These are phyloP conservation scores for Oreochromis niloticus DNA, from an alignment of 2,113 vertebrate species.

Conservation along the genomic window DNA sequence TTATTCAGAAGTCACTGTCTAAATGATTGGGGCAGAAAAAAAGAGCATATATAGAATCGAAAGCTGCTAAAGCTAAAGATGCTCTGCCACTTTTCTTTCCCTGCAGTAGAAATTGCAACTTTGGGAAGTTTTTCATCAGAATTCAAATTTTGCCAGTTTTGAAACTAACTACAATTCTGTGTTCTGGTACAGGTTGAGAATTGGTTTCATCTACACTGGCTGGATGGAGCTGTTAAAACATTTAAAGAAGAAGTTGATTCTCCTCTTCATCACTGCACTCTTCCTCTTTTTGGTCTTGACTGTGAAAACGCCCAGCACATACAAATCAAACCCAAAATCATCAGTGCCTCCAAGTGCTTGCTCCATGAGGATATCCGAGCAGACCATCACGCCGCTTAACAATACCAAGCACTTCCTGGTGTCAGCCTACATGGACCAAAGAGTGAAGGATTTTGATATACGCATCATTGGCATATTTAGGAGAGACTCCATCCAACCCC, in stretches of 20 bases:
- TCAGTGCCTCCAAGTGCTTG: rapidly evolving
- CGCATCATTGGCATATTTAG: conserved; percentile 64
- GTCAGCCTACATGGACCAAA: no score
- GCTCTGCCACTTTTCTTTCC: no score
- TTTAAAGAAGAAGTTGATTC: neutral
- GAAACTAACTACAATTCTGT: neutral
- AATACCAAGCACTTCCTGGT: conserved; percentile 64
- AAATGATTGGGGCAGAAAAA: no score
- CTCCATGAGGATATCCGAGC: neutral
- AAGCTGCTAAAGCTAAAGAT: no score
- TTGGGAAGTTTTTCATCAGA: no score
- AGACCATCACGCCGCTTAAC: conserved; percentile 56
- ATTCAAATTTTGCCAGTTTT: neutral
- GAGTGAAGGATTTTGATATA: no score
- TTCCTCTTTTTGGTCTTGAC: rapidly evolving
- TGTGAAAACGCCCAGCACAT: rapidly evolving
- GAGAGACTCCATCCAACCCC: conserved; percentile 55
- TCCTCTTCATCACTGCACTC: neutral
- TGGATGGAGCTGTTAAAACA: neutral
- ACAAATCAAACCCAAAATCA: neutral
- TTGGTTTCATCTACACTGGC: neutral
- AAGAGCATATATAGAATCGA: no score
- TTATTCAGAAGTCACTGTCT: no score
- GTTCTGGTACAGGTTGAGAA: neutral
- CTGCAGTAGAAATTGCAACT: neutral